phyloP scores from a whole-genome alignment of 2,797 vertebrate genomes.

The Mico argentatus region DNA sequence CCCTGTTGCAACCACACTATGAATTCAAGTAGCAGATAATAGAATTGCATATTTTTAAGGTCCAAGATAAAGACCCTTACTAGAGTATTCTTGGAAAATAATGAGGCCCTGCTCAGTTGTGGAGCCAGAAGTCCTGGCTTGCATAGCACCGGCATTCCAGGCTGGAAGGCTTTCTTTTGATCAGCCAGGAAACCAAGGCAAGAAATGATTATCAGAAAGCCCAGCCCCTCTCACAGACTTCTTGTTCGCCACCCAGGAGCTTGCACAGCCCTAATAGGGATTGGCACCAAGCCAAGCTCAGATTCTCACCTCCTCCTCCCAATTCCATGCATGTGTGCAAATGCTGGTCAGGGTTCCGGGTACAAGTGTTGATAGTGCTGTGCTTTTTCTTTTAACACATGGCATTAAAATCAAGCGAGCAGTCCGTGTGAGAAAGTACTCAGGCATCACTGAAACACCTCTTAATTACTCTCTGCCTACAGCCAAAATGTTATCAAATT shows the following conservation, averaged over 20 bases:
- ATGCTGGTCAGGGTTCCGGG: not conserved
- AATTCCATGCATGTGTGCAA: not conserved
- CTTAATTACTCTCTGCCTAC: not conserved
- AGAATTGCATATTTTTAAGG: not conserved
- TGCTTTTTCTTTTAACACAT: not conserved
- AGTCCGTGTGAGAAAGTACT: not conserved
- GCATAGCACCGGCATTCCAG: rapidly evolving
- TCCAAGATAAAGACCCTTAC: not conserved
- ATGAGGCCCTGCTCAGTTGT: not conserved
- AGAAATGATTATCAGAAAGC: not conserved
- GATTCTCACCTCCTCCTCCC: not conserved
- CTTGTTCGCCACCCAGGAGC: not conserved
- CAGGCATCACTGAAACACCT: not conserved
- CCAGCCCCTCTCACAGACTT: not conserved
- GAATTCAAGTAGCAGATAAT: not conserved
- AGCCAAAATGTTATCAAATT: not conserved
- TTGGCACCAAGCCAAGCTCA: not conserved
- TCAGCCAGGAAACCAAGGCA: not conserved
- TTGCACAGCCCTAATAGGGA: not conserved
- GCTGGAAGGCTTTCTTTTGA: not conserved
- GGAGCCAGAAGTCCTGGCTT: not conserved
- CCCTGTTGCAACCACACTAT: not conserved
- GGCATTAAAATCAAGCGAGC: not conserved
- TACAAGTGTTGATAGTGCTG: not conserved
- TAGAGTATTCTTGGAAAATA: not conserved